phyloP scores from a whole-genome alignment of 2,888 invertebrate species.

The Hofmannophila pseudospretella region DNA sequence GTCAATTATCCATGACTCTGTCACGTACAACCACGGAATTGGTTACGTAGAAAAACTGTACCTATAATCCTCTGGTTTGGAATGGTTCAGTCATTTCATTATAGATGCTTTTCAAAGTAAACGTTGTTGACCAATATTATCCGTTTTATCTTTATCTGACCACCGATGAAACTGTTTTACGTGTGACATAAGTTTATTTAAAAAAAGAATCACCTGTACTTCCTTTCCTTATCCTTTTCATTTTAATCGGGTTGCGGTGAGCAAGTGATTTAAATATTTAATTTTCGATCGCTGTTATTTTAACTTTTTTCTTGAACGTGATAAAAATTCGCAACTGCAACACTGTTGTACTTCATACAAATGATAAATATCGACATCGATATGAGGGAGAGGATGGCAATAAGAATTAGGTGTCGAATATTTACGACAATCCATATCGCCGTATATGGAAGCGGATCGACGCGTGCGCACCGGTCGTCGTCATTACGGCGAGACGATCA shows the following conservation, averaged over 20 bases:
- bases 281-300: conserved; percentile 33
- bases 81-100: conserved; percentile 17
- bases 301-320: conserved; percentile 12
- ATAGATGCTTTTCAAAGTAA: conserved; percentile 13
- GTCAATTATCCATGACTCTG: conserved; percentile 56
- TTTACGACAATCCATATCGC: conserved; percentile 40
- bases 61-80: conserved; percentile 4
- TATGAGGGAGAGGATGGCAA: conserved; percentile 18
- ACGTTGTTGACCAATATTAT: conserved; percentile 16
- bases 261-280: conserved; percentile 37
- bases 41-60: conserved; percentile 33
- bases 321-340: conserved; percentile 8
- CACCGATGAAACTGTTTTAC: conserved; percentile 40
- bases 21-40: conserved; percentile 53
- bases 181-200: conserved; percentile 31
- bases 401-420: conserved; percentile 57
- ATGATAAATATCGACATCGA: conserved; percentile 22
- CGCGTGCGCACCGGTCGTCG: conserved; percentile 45
- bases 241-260: conserved; percentile 36
- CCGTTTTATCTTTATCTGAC: conserved; percentile 27
- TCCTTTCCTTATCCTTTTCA: conserved; percentile 43
- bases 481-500: conserved; percentile 38
- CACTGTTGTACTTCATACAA: conserved; percentile 15
- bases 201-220: conserved; percentile 44
- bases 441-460: conserved; percentile 31